A percentile compares a stretch with the other conserved stretches of the same genome.
phyloP scores from a whole-genome alignment of 2,113 vertebrate genomes.

The Brachirus orientalis region DNA sequence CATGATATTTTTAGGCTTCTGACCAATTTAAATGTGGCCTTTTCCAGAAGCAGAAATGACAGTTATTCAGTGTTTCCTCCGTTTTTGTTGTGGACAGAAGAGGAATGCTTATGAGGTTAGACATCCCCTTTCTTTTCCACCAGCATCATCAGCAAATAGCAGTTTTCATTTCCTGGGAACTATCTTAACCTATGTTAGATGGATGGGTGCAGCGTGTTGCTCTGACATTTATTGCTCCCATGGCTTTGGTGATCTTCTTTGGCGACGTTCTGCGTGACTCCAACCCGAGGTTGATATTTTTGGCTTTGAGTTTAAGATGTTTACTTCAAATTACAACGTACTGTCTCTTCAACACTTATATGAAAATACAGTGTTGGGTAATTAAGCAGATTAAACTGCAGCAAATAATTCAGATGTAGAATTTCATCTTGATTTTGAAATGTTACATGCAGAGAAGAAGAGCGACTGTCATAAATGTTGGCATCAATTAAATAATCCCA shows the following conservation, averaged over 20 bases:
- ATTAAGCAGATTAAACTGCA: too few species aligned
- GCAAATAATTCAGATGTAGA: too few species aligned
- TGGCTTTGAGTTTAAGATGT: too few species aligned
- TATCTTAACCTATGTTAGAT: not conserved
- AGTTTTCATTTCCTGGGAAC: not conserved
- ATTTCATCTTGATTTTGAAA: too few species aligned
- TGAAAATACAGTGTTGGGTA: too few species aligned
- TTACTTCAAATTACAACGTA: too few species aligned
- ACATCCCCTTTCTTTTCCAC: not conserved
- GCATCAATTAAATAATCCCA: not conserved
- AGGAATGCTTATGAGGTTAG: not conserved
- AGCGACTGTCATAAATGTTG: too few species aligned
- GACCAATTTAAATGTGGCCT: not conserved
- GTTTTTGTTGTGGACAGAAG: not conserved
- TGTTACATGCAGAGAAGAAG: too few species aligned
- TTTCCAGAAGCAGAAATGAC: not conserved
- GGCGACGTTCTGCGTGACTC: not conserved
- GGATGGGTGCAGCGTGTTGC: not conserved
- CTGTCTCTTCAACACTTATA: too few species aligned
- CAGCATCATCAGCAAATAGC: too few species aligned
- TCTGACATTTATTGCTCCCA: not conserved
- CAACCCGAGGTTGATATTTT: not conserved
- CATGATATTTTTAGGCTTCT: not conserved
- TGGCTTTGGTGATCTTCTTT: not conserved
- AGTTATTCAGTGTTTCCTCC: not conserved